phyloP scores from a whole-genome alignment of 2,113 vertebrate genomes.

The Pseudolaguvia tuberculata region DNA sequence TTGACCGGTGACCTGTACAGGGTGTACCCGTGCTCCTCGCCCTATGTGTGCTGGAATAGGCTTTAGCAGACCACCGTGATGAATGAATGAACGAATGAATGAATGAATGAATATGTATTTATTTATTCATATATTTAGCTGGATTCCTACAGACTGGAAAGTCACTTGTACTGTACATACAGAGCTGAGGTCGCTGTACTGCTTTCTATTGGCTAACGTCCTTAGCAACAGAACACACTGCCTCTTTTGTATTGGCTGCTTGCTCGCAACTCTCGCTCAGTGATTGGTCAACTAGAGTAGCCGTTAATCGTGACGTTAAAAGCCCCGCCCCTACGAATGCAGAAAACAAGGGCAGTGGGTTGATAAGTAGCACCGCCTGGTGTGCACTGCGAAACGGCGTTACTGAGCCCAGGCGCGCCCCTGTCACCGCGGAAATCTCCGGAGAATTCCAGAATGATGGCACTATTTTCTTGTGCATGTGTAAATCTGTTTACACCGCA shows the following conservation, averaged over 20 bases:
- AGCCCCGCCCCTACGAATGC: conserved; percentile 26
- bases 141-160: not conserved
- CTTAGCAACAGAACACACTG: conserved; percentile 41
- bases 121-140: too few species aligned
- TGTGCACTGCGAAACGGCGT: conserved; percentile 31
- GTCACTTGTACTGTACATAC: not conserved
- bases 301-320: conserved; percentile 18
- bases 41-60: too few species aligned
- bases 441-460: not conserved
- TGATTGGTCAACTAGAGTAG: conserved; percentile 18
- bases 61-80: too few species aligned
- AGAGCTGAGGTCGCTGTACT: not conserved
- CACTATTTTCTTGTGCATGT: not conserved
- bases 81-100: too few species aligned
- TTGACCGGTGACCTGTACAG: too few species aligned
- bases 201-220: conserved; percentile 11
- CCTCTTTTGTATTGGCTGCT: conserved; percentile 34
- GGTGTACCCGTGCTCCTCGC: too few species aligned
- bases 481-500: not conserved
- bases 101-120: too few species aligned
- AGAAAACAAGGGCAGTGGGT: conserved; percentile 49
- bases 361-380: conserved; percentile 12
- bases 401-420: conserved; percentile 27
- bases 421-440: not conserved
- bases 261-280: too few species aligned